phyloP scores from a whole-genome alignment of 2,888 invertebrate genomes.

The Argynnis bischoffii region DNA sequence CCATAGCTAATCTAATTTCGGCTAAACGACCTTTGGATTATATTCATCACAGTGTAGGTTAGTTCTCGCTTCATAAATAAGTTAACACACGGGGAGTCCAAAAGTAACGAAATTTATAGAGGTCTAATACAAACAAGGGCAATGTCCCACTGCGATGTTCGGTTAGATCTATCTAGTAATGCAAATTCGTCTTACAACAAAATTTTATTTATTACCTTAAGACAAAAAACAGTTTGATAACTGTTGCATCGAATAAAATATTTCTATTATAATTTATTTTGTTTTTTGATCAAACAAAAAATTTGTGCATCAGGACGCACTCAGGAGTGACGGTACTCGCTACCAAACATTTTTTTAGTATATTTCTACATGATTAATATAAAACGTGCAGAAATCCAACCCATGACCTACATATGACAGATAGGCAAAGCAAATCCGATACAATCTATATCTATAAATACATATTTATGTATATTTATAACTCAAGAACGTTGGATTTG shows the following conservation, averaged over 20 bases:
- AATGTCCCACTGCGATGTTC: conserved; percentile 59
- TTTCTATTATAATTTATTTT: neutral
- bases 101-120: conserved; percentile 69
- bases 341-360: too few relatives aligned
- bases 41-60: conserved; percentile 58
- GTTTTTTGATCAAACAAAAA: too few relatives aligned
- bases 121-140: conserved; percentile 65
- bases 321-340: too few relatives aligned
- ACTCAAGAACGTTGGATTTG: too few relatives aligned
- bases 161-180: conserved; percentile 51
- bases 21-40: conserved; percentile 51
- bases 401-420: too few relatives aligned
- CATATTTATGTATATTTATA: too few relatives aligned
- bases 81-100: conserved; percentile 62
- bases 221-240: conserved; percentile 21
- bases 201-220: conserved; percentile 6
- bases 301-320: too few relatives aligned
- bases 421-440: too few relatives aligned
- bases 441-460: too few relatives aligned
- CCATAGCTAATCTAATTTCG: conserved; percentile 50
- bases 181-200: conserved; percentile 48
- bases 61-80: conserved; percentile 66
- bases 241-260: conserved; percentile 13
- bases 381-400: too few relatives aligned
- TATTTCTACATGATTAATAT: too few relatives aligned